Evolutionary conservation across 2,888 invertebrate genomes (phyloP), one percentile per base, ranked within the genome.

Genomic region (Drosophila robusta): DNA sequence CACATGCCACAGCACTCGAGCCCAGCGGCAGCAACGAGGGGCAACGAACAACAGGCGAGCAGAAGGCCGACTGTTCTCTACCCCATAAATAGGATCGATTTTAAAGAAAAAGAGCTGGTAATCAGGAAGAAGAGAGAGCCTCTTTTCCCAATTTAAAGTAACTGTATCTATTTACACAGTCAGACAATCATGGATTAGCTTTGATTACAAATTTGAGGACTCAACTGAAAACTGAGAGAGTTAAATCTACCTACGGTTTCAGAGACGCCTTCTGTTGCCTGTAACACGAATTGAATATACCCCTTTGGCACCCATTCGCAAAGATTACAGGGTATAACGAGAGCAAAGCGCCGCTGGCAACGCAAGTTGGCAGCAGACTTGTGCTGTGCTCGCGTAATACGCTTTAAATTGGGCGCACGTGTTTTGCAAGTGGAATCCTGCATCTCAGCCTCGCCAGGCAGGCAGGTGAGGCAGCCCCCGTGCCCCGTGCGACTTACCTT

Each of bases 341-440:
- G 49, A 39, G 54, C 57, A 49, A 64, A 60, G 62, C 61, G 76
- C 71, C 75, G 24, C 22, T 55, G 85, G 70, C 82, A 87, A 74
- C 82, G 14, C 8, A 34, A 61, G 66, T 39, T 58, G 66, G 46
- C 54, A 50, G 12, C 26, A 50, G 58, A 44, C 63, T 38, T 42
- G 47, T 64, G 54, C 34, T 12, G 11, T 38, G 52, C 39, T n/a
- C 51, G 54, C 42, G 66, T 76, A 87, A 87, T 84, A 58, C 81
- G 56, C 50, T 32, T 36, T 45, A 60, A 82, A 77, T 83, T 77
- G 74, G 65, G 32, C 45, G 67, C 83, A 83, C 87, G 87, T 87
- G 89, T 73, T 66, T 32, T 29, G 49, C 49, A 63, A 62, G 34
- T 12, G 12, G 4, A 34, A 12, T 9, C 29, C 9, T 9, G 29